phyloP scores from a whole-genome alignment of 1,140 invertebrate genomes.

The Heterodera carotae region DNA sequence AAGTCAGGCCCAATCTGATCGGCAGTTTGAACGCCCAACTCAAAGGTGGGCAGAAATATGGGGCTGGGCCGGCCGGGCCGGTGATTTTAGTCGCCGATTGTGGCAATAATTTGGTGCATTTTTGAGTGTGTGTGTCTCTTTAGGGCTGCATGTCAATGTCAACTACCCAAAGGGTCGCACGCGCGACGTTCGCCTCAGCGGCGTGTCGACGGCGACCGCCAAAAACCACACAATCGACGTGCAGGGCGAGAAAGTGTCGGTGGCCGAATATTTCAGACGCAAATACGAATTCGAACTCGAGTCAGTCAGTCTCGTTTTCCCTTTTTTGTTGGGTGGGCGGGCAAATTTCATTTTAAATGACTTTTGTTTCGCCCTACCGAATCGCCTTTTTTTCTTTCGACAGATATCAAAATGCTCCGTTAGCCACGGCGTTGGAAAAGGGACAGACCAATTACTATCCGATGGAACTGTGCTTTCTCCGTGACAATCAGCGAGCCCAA shows the following conservation, averaged over 20 bases:
- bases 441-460: conserved; percentile 42
- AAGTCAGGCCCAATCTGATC: conserved; percentile 17
- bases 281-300: conserved; percentile 30
- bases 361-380: not conserved
- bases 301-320: conserved; percentile 18
- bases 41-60: conserved; percentile 23
- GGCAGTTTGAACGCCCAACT: conserved; percentile 30
- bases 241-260: conserved; percentile 29
- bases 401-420: conserved; percentile 27
- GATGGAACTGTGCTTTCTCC: conserved; percentile 35
- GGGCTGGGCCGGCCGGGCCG: no score
- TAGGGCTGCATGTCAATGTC: conserved; percentile 34
- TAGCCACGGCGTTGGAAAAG: conserved; percentile 36
- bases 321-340: not conserved
- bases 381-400: no score
- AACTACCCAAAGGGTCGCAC: conserved; percentile 22
- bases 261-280: conserved; percentile 27
- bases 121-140: no score
- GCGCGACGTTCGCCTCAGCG: conserved; percentile 30
- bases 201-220: conserved; percentile 30
- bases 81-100: no score
- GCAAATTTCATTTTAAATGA: not conserved
- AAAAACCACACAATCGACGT: conserved; percentile 27
- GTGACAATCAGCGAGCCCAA: conserved; percentile 35
- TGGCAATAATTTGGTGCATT: no score